Evolutionary conservation across 2,888 invertebrate genomes (phyloP).

Genomic region (Podabrus alpinus): DNA sequence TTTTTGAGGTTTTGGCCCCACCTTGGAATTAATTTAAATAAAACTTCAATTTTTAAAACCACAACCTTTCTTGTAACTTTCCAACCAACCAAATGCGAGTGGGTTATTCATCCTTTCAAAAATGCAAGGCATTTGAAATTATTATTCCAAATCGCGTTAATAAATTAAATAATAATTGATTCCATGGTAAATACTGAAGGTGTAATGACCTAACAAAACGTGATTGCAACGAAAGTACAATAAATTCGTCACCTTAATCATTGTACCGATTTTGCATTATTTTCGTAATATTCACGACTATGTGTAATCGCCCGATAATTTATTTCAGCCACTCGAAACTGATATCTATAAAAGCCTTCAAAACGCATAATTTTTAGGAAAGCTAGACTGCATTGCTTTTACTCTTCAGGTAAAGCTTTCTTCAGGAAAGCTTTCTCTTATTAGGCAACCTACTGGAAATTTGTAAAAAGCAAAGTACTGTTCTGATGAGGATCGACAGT

Average conservation of each 20-base stretch:
- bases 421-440: neutral
- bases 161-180: neutral
- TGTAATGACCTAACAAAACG: neutral
- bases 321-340: neutral
- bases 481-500: neutral
- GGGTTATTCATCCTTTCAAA: neutral
- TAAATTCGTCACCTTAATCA: neutral
- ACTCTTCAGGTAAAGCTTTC: neutral
- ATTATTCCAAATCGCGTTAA: neutral
- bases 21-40: neutral
- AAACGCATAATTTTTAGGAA: neutral
- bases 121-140: neutral
- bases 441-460: neutral
- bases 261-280: neutral
- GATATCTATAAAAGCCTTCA: too few relatives aligned
- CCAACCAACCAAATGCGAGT: neutral
- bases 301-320: neutral
- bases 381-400: neutral
- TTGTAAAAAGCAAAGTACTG: neutral
- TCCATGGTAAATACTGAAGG: neutral
- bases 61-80: neutral
- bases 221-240: neutral
- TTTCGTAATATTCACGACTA: neutral
- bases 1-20: neutral
- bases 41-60: neutral